Evolutionary conservation across 1,140 invertebrate genomes (phyloP).

Genomic region (Drosophila ananassae): DNA sequence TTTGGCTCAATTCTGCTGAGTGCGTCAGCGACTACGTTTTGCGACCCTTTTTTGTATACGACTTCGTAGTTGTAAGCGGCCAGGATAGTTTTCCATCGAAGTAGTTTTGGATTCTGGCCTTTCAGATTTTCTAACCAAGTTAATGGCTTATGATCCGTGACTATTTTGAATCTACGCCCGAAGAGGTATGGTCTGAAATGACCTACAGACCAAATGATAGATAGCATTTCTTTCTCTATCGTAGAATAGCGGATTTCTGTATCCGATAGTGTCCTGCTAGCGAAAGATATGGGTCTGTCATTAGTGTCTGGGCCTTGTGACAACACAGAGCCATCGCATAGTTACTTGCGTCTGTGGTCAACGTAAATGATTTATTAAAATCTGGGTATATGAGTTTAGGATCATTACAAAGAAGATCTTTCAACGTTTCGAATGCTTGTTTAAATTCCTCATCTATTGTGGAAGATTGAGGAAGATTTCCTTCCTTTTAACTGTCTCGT

Average conservation of each 20-base stretch:
- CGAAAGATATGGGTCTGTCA: neutral
- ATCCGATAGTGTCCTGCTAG: constrained; percentile 16
- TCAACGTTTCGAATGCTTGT: neutral
- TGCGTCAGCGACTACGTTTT: neutral
- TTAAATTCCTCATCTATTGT: constrained; percentile 17
- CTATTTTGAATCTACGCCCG: constrained; percentile 13
- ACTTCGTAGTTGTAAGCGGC: neutral
- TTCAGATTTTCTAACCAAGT: constrained; percentile 4
- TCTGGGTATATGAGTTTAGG: constrained; percentile 2
- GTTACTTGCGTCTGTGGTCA: constrained; percentile 21
- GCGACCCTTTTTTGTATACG: neutral
- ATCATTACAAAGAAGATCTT: too few relatives aligned
- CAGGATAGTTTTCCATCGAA: neutral
- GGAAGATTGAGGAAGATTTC: constrained; percentile 11
- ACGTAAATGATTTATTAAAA: constrained; percentile 15
- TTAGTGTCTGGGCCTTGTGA: neutral
- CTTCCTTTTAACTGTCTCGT: constrained; percentile 14
- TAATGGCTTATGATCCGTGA: constrained; percentile 19
- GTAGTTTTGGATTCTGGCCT: constrained; percentile 8
- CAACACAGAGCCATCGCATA: neutral
- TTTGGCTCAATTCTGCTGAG: neutral
- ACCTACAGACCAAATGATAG: neutral
- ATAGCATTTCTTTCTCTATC: constrained; percentile 21
- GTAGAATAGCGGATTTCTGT: constrained; percentile 19
- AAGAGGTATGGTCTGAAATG: constrained; percentile 7